Evolutionary conservation across 92 coral and sea anemone species (phyloP), one percentile per base, ranked within the genome.

Genomic region (Epizoanthus rinbou): DNA sequence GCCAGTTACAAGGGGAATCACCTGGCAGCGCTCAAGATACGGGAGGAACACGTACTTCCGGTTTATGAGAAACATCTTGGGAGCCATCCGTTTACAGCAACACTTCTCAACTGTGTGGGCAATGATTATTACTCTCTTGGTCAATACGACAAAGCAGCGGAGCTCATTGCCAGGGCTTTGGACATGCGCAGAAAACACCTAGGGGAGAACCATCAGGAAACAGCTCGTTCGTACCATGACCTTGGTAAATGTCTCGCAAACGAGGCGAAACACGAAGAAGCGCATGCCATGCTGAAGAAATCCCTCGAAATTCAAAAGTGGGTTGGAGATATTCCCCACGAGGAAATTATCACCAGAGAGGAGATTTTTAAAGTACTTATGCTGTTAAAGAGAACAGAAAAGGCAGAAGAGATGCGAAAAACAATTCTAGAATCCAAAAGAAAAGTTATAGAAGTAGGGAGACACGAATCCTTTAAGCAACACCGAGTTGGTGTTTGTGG

Each of bases 181-280:
- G 24, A 67, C 68, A 90, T 83, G 53, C 89, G 82, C 28, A 76
- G 23, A 21, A 75, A 76, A 9, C 67, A 82, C 35, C 72, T 90
- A 21, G 71, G 71, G 8, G 86, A 71, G 11, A 89, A 79, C 57
- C 93, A 90, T 57, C 75, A 45, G 22, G 89, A 86, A 74, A 90
- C 93, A 2, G 90, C 88, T 0, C 87, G 86, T 28, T 86, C 90
- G 5, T 79, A 86, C 43, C 85, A 86, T 43, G 93, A 88, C 53
- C 88, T 90, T 56, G 90, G 88, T 7, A 87, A 79, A 25, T 72
- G 84, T 41, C 78, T 65, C 18, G 80, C 33, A 31, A 31, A 65
- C 52, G 63, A 52, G 64, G 17, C 63, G 65, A 80, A 87, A 21
- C 65, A 82, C 88, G 59, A 83, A 43, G 22, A 58, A 18, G 90